Base-by-base conservation (phyloP, 2,113 vertebrate genomes). In the Camelus bactrianus region DNA sequence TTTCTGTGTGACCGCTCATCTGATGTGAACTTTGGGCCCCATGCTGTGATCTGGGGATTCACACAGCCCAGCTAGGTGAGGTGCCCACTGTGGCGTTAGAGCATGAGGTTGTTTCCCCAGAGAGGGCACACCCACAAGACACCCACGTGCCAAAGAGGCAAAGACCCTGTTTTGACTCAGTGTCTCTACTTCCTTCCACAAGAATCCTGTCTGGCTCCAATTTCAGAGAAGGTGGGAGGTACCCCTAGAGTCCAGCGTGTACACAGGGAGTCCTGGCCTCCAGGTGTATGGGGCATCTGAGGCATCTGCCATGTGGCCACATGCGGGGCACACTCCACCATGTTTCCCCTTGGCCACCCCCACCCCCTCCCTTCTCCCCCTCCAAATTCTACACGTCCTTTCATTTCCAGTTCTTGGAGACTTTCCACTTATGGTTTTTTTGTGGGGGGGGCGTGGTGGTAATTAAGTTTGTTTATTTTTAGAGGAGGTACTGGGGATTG, bases 1-100 rank as follows among this genome's bases (percentile, higher is more conserved):
- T 48, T 90, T 94, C 60, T 88, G 83, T 70, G 46, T 65, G 65
- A 91, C 42, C 84, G 75, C 32, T 94, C 91, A 88, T 85, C 58
- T 70, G 17, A 64, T 12, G 20, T 58, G 60, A 94, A 50, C 85
- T 93, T 73, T 48, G 16, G 10, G 56, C 64, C 26, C 42, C 2
- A 19, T 12, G 67, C 35, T 50, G 16, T 48, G 73, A 50, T 72
- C 50, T 77, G 46, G 54, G 24, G 48, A 81, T 8, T 91, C 76
- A 54, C 69, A 42, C 5, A 56, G 73, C 35, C 20, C 80, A 69
- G 76, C 22, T 38, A 58, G 32, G 28, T 7, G 35, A 80, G 80
- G 35, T 30, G 9, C 62, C 76, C 26, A 48, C 73, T 52, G 69
- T 38, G 65, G 38, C 62, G 50, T 64, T 64, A 67, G 73, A 35